These are phyloP conservation scores for Tychaedon coryphoeus DNA, from an alignment of 2,113 vertebrate genomes.

Conservation along the genomic window DNA sequence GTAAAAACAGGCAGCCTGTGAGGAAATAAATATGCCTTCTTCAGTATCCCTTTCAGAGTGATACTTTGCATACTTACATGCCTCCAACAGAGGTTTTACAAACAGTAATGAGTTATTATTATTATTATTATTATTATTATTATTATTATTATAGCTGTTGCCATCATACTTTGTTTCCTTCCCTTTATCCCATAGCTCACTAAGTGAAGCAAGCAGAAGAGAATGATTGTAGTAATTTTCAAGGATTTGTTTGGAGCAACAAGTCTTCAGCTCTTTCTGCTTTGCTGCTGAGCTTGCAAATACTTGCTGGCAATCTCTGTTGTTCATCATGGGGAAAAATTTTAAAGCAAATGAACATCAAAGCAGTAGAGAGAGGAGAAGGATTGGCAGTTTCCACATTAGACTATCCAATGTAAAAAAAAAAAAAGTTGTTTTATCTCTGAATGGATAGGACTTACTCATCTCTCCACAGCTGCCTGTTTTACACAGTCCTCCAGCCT, in stretches of 20 bases:
- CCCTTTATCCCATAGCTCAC: neutral
- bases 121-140: neutral
- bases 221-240: neutral
- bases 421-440: neutral
- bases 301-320: constrained; percentile 35
- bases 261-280: neutral
- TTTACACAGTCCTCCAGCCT: constrained; percentile 39
- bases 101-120: neutral
- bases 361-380: constrained; percentile 16
- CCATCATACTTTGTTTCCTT: neutral
- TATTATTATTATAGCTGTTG: neutral
- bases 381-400: constrained; percentile 24
- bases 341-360: constrained; percentile 53
- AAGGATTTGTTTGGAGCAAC: neutral
- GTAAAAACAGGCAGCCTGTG: neutral
- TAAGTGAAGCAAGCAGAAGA: neutral
- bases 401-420: neutral
- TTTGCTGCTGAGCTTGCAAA: constrained; percentile 43
- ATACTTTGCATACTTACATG: neutral
- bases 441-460: constrained; percentile 28
- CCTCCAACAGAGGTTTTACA: neutral
- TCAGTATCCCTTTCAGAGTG: neutral
- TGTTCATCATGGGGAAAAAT: constrained; percentile 28
- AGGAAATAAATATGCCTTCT: neutral
- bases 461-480: constrained; percentile 44